phyloP scores from a whole-genome alignment of 2,797 vertebrate genomes.

The Anguilla megastoma region DNA sequence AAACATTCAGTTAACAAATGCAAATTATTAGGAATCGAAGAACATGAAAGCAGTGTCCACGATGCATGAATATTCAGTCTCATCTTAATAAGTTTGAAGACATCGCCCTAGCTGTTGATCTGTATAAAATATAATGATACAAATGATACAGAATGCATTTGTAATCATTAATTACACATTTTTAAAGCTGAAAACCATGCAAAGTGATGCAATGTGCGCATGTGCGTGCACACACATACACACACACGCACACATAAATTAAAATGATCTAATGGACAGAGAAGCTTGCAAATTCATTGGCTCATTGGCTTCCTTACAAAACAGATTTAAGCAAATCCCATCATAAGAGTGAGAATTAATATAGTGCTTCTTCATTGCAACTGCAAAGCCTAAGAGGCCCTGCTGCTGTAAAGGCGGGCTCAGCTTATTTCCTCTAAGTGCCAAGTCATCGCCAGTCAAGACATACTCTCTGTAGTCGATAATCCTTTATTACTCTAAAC shows the following conservation, averaged over 20 bases:
- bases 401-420: conserved; percentile 24
- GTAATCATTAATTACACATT: not conserved
- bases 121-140: too few species aligned
- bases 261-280: not conserved
- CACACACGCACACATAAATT: conserved; percentile 7
- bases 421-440: conserved; percentile 70
- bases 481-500: conserved; percentile 92
- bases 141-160: too few species aligned
- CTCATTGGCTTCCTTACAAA: conserved; percentile 23
- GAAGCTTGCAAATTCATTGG: conserved; percentile 21
- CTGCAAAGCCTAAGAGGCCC: conserved; percentile 4
- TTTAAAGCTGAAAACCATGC: not conserved
- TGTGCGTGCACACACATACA: conserved; percentile 1
- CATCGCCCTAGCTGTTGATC: too few species aligned
- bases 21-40: too few species aligned
- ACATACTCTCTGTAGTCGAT: conserved; percentile 77
- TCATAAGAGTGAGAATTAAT: conserved; percentile 28
- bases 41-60: too few species aligned
- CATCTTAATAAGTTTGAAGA: too few species aligned
- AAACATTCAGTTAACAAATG: too few species aligned
- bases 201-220: not conserved
- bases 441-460: conserved; percentile 73
- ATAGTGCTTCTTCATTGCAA: conserved; percentile 17
- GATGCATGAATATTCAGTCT: too few species aligned
- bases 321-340: conserved; percentile 33